These are phyloP conservation scores for Anthopleura sola DNA, from an alignment of 64 coral and sea anemone species.

Conservation along the genomic window DNA sequence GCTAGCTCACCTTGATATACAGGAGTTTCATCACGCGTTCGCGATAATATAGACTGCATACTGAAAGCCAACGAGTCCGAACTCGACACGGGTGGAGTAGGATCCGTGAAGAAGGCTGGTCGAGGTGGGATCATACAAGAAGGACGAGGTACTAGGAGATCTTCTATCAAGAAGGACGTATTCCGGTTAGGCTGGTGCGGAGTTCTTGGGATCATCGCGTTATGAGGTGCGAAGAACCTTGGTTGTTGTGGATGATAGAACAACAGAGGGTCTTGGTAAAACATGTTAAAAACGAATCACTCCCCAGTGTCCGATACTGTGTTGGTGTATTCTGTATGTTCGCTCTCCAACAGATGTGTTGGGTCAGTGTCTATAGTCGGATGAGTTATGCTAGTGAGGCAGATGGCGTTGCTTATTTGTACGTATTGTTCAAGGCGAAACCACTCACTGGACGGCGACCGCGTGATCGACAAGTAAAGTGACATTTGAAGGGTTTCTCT, in stretches of 20 bases:
- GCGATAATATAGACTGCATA: conserved; percentile 82
- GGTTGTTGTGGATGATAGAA: conserved; percentile 58
- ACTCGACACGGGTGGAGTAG: conserved; percentile 46
- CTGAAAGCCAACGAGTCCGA: conserved; percentile 69
- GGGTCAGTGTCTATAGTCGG: conserved; percentile 18
- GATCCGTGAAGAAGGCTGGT: conserved; percentile 66
- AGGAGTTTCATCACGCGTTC: conserved; percentile 51
- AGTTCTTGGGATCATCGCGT: conserved; percentile 34
- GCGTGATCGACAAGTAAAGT: conserved; percentile 68
- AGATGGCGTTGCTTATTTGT: conserved; percentile 87
- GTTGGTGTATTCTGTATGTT: not conserved
- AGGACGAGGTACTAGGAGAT: conserved; percentile 56
- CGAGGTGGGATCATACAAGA: conserved; percentile 57
- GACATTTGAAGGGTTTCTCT: conserved; percentile 67
- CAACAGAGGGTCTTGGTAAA: conserved; percentile 88
- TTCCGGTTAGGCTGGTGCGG: conserved; percentile 30
- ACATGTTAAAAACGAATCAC: conserved; percentile 42
- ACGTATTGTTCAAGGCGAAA: conserved; percentile 62
- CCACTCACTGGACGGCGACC: conserved; percentile 55
- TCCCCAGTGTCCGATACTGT: not conserved
- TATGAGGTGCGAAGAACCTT: conserved; percentile 44
- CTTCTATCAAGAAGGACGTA: conserved; percentile 77
- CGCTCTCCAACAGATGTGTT: conserved; percentile 67
- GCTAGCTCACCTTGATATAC: conserved; percentile 75
- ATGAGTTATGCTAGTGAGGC: conserved; percentile 38